These are phyloP conservation scores for Psettodes erumei DNA, from an alignment of 2,113 vertebrate species.

Conservation along the genomic window DNA sequence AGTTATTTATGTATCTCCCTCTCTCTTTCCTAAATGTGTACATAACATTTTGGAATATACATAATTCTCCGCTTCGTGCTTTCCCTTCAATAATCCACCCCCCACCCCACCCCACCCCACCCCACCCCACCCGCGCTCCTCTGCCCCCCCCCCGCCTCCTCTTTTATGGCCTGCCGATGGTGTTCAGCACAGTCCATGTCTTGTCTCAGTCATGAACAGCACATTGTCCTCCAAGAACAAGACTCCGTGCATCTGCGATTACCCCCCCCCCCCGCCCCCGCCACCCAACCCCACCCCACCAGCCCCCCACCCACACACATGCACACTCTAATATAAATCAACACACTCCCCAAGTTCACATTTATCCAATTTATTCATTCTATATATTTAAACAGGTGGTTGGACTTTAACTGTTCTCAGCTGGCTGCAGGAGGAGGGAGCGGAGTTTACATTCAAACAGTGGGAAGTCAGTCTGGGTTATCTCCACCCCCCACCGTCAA, in stretches of 20 bases:
- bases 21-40: conserved; percentile 24
- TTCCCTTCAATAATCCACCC: conserved; percentile 25
- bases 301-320: too few relatives aligned
- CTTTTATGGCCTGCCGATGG: conserved; percentile 63
- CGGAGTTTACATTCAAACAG: conserved; percentile 18
- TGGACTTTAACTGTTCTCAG: conserved; percentile 53
- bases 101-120: too few relatives aligned
- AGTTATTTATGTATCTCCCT: neutral
- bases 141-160: conserved; percentile 25
- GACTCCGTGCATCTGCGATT: conserved; percentile 48
- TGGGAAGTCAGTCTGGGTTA: neutral
- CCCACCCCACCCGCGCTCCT: conserved; percentile 1
- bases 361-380: conserved; percentile 65
- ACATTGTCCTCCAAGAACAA: conserved; percentile 71
- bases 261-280: neutral
- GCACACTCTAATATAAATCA: conserved; percentile 66
- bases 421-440: conserved; percentile 12
- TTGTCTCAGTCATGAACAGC: conserved; percentile 76
- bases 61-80: conserved; percentile 9
- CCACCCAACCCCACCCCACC: too few relatives aligned
- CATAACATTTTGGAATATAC: conserved; percentile 7
- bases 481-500: too few relatives aligned
- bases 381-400: conserved; percentile 73
- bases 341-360: conserved; percentile 57
- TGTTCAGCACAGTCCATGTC: conserved; percentile 66